Base-by-base conservation (phyloP, 2,888 invertebrate genomes). In the Cerastoderma edule region DNA sequence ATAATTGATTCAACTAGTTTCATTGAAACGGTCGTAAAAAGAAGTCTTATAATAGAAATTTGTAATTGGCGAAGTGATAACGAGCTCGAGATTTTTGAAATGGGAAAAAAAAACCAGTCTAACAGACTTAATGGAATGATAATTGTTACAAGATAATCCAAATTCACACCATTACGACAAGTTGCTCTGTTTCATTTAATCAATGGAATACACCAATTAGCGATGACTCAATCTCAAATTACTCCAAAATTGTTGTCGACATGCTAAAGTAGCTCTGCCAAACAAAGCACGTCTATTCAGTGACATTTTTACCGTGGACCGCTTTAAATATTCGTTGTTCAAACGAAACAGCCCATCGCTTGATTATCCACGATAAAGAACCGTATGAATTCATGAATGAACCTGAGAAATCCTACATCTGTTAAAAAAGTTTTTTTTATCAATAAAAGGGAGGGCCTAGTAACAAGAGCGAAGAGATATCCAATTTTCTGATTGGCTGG, bases 361-460 rank as follows among this genome's bases (percentile, higher is more conserved):
- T 28, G 65, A 65, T 28, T 30, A 48, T 35, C 10, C 19, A 63
- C 63, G 32, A 13, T 63, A 8, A 63, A 35, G n/a, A 63, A 8
- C n/a, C n/a, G 60, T 56, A 33, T 30, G 44, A 67, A 35, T 72
- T 77, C 77, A 69, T 77, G 77, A 77, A 77, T 72, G 77, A 77
- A 68, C 69, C 66, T 72, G 69, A 32, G 46, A 68, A 65, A 63
- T 46, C 48, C 28, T 54, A 27, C 65, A 66, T 69, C 50, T 32
- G 39, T 39, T 39, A 57, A 33, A 39, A 39, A 32, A 32, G n/a
- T 10, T 13, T 35, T 33, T 24, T 60, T 27, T 53, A 27, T 53
- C 10, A 16, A 33, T 39, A 60, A 60, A 33, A 13, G 27, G 60
- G 39, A 22, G 60, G 39, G 39, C 60, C 22, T 39, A 60, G 60